A percentile compares a stretch with the other conserved stretches of the same genome.
Evolutionary conservation across 1,140 invertebrate species (phyloP).

Genomic region (Mya arenaria): DNA sequence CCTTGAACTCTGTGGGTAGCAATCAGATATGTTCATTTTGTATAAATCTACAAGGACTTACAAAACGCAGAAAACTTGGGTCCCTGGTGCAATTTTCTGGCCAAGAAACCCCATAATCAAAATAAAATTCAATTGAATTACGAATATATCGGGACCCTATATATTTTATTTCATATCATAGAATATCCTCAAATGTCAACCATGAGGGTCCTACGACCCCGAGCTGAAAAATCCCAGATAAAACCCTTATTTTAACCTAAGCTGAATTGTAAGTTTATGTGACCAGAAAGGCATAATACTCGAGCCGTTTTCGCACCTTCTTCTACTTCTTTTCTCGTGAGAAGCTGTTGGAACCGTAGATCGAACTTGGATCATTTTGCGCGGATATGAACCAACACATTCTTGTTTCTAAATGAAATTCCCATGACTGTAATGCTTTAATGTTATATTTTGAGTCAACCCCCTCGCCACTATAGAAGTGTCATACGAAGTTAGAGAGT

Average conservation of each 20-base stretch:
- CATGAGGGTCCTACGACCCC: not conserved
- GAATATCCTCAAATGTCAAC: not conserved
- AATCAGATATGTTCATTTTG: not conserved
- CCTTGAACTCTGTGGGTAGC: conserved; percentile 56
- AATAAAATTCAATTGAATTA: not conserved
- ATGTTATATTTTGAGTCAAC: not conserved
- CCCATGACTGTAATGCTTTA: not conserved
- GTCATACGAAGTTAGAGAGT: not conserved
- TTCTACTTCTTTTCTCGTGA: not conserved
- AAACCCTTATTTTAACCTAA: too few species aligned
- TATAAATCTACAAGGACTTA: not conserved
- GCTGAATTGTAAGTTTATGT: too few species aligned
- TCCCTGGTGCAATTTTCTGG: not conserved
- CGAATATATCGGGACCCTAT: not conserved
- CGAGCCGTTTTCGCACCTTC: too few species aligned
- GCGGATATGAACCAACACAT: not conserved
- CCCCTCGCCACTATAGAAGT: not conserved
- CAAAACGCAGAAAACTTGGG: not conserved
- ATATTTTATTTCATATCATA: not conserved
- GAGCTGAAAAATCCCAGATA: not conserved
- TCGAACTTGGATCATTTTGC: not conserved
- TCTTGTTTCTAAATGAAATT: not conserved
- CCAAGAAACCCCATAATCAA: not conserved
- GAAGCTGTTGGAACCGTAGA: not conserved
- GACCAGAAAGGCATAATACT: too few species aligned